Evolutionary conservation across 2,113 vertebrate species (phyloP), one percentile per base, ranked within the genome.

Genomic region (Pluvianellus socialis): DNA sequence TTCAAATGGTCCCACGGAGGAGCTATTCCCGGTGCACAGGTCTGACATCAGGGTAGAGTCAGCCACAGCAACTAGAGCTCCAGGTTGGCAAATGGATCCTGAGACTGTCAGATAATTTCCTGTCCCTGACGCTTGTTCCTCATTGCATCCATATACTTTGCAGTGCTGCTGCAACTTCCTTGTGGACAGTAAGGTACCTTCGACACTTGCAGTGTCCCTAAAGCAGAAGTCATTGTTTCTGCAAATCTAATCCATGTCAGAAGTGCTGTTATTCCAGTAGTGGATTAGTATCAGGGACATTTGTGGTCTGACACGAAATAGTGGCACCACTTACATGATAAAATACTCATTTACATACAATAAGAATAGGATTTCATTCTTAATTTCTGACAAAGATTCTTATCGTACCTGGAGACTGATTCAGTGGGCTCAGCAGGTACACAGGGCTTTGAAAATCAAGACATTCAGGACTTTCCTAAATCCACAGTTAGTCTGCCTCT

Each of bases 191-290:
- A 30, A 91, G 44, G 72, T 28, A 14, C 52, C 87, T 77, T 7
- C 8, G 9, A 75, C 59, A 79, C 44, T 38, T 67, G 63, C 22
- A 3, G 55, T 52, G 80, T 83, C 95, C 96, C 88, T 86, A 10
- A 92, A 68, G 91, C 63, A 53, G 35, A 76, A 96, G 65, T 94
- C 73, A 28, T 88, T 65, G n/a, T 44, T 97, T 96, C 90, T 96
- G 66, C 63, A 28, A 86, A 94, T 93, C 92, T 86, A 53, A 93
- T 92, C 66, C 55, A 7, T 40, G 59, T 59, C 44, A 74, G n/a
- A 73, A 45, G n/a, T 38, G 21, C 7, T 91, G n/a, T 83, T 58
- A 61, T 24, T 88, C 30, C 70, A 65, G 80, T 58, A 49, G 33
- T 49, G 35, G 26, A 24, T 90, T 95, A 79, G 14, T 82, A 59